phyloP scores from a whole-genome alignment of 2,888 invertebrate species.

The Ptilodon capucinus region DNA sequence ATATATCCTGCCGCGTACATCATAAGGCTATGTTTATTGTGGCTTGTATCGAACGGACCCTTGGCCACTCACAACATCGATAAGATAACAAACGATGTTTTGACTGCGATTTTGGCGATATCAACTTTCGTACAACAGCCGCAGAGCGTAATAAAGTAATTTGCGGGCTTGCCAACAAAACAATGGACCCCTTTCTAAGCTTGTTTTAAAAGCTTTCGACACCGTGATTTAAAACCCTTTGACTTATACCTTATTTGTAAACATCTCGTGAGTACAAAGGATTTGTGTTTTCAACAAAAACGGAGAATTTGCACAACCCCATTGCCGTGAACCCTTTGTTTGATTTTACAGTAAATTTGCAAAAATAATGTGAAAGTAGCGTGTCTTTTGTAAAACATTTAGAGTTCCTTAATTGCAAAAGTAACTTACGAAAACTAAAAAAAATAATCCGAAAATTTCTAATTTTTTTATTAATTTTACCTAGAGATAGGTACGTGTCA shows the following conservation, averaged over 20 bases:
- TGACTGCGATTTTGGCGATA: slow-evolving; percentile 76
- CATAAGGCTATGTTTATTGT: slow-evolving; percentile 30
- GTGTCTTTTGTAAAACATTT: slow-evolving; percentile 33
- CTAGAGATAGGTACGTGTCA: no score
- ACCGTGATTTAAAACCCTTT: slow-evolving; percentile 81
- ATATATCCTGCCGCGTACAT: slow-evolving; percentile 20
- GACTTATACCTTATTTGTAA: slow-evolving; percentile 79
- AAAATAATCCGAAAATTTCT: no score
- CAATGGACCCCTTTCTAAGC: slow-evolving; percentile 76
- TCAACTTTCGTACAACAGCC: slow-evolving; percentile 69
- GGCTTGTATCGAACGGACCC: slow-evolving; percentile 17
- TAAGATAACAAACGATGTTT: slow-evolving; percentile 73
- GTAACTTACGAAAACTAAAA: no score
- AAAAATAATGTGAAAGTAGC: slow-evolving; percentile 60
- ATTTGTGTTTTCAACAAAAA: slow-evolving; percentile 63
- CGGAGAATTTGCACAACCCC: slow-evolving; percentile 74
- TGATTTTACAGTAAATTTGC: slow-evolving; percentile 44
- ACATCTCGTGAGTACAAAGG: slow-evolving; percentile 74
- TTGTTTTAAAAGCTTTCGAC: slow-evolving; percentile 81
- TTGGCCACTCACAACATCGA: slow-evolving; percentile 23
- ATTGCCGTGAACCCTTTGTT: slow-evolving; percentile 73
- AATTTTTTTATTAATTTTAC: no score
- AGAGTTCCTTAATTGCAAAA: slow-evolving; percentile 18
- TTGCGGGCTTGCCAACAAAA: slow-evolving; percentile 76
- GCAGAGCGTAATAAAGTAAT: slow-evolving; percentile 78